Base-by-base conservation (phyloP, 2,888 invertebrate species). In the Syritta pipiens region DNA sequence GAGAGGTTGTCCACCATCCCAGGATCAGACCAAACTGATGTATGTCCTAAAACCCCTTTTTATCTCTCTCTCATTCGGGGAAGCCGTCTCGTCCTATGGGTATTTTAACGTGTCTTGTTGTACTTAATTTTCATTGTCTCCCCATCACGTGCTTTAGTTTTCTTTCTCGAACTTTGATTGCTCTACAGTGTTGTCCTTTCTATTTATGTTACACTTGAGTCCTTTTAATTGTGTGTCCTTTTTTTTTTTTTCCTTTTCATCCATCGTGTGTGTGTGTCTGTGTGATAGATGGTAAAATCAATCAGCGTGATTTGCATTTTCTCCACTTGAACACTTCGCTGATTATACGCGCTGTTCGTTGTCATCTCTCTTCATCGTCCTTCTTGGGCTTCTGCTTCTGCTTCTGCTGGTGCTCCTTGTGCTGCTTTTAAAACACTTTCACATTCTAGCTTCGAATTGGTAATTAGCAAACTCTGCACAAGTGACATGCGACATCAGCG, bases 401-500 rank as follows among this genome's bases (percentile, higher is more conserved):
- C 44, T 26, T n/a, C 14, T 12, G 2, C 22, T 9, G 9, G n/a
- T 32, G 17, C 42, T 7, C 17, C 59, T 65, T 71, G 44, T 14
- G 49, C 32, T 55, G 62, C 26, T 55, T 46, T 46, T 10, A 55
- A 49, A 53, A 60, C 59, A 65, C 72, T 68, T 62, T 62, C 67
- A 49, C 72, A 17, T 57, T 17, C 26, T 46, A 57, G 30, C 42
- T 51, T 62, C 44, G 79, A 51, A 79, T 79, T 74, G 79, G 40
- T 79, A 79, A 79, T 79, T 79, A 79, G 79, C 74, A 67, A 79
- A 74, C 79, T 79, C 74, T 74, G 79, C 79, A 79, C 74, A 79
- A 79, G 74, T 79, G 74, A 72, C 67, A 74, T 67, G 72, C n/a
- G n/a, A n/a, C n/a, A n/a, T n/a, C n/a, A n/a, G 67, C 67, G 49